A percentile compares a stretch with the other conserved stretches of the same genome.
These are phyloP conservation scores for Nebria ingens DNA, from an alignment of 1,140 invertebrate species.

Conservation along the genomic window DNA sequence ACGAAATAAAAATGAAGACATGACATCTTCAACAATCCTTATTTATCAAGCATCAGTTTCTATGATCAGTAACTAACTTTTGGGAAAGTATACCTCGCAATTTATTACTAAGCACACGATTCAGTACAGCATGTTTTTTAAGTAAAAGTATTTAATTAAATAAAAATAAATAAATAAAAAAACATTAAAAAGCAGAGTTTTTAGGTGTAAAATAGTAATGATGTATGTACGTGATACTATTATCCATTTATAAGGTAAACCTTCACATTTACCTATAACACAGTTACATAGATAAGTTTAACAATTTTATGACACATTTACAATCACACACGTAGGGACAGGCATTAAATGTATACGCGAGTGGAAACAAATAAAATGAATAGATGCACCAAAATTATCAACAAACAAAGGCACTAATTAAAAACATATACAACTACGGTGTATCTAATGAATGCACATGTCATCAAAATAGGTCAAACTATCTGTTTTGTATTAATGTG, in stretches of 20 bases:
- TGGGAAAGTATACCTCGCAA: too few relatives aligned
- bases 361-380: not conserved
- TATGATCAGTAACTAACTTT: too few relatives aligned
- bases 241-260: not conserved
- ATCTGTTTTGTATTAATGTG: not conserved
- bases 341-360: not conserved
- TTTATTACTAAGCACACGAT: too few relatives aligned
- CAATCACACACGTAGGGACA: not conserved
- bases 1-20: too few relatives aligned
- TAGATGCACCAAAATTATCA: not conserved
- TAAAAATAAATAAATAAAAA: too few relatives aligned
- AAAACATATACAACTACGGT: not conserved
- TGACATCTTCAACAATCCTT: too few relatives aligned
- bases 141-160: too few relatives aligned
- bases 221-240: not conserved
- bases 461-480: slow-evolving; percentile 5
- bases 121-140: too few relatives aligned
- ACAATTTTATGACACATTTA: not conserved
- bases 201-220: too few relatives aligned
- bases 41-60: too few relatives aligned
- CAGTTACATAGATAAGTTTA: not conserved
- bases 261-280: not conserved
- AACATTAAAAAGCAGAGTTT: too few relatives aligned
- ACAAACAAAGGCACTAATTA: not conserved
- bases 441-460: too few relatives aligned